Conservation (phyloP, 2,113 vertebrate species). For the Columbina picui region DNA sequence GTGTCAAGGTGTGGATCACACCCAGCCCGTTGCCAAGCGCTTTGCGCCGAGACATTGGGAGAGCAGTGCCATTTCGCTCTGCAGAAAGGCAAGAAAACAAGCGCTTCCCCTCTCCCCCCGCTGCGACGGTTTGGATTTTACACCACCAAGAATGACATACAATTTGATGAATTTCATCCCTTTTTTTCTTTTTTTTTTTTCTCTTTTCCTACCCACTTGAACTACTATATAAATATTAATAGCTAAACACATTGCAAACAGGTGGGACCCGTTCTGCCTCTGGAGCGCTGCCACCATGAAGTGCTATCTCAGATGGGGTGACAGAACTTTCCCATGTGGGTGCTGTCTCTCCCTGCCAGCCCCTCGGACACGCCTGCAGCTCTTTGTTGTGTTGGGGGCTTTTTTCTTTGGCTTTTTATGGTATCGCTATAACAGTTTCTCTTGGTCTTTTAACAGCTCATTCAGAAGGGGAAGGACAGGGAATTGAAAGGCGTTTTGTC, state of each 20-base stretch:
- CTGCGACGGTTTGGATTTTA: constrained; percentile 66
- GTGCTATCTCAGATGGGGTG: constrained; percentile 85
- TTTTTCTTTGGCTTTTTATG: constrained; percentile 71
- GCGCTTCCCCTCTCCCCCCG: constrained; percentile 27
- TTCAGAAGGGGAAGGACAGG: constrained; percentile 75
- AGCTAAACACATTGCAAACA: constrained; percentile 87
- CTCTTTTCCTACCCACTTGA: constrained; percentile 77
- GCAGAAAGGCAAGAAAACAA: constrained; percentile 55
- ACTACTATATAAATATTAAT: constrained; percentile 87
- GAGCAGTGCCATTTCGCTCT: constrained; percentile 18
- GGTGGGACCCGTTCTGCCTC: constrained; percentile 85
- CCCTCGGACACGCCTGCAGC: constrained; percentile 81
- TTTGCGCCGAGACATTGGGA: neutral
- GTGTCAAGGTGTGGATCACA: constrained; percentile 58
- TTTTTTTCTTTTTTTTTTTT: constrained; percentile 57
- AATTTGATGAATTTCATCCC: constrained; percentile 80
- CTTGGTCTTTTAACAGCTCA: constrained; percentile 86
- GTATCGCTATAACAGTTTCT: constrained; percentile 78
- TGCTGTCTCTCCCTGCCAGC: constrained; percentile 81
- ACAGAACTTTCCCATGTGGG: constrained; percentile 83
- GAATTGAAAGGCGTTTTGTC: constrained; percentile 41
- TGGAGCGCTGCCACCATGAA: constrained; percentile 82
- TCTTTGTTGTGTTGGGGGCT: constrained; percentile 72
- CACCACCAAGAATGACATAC: constrained; percentile 75
- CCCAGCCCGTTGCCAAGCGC: constrained; percentile 5